Percentiles rank a stretch among this genome's conserved stretches.
Evolutionary conservation across 2,797 vertebrate species (phyloP).

Genomic region (Rhynchonycteris naso): DNA sequence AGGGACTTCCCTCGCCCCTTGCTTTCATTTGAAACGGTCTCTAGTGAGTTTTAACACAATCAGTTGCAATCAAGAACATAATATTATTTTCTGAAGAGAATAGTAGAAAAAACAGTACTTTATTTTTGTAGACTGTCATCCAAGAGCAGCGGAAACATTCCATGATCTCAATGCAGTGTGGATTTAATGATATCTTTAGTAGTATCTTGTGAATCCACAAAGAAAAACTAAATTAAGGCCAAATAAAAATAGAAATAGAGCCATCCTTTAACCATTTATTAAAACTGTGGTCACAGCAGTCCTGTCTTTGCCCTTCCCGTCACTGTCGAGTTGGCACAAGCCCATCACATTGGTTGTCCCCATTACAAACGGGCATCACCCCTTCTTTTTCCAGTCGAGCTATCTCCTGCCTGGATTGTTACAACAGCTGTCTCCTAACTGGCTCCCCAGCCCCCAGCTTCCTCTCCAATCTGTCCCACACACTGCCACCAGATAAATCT

Average conservation of each 20-base stretch:
- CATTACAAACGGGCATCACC: constrained; percentile 44
- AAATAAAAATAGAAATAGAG: constrained; percentile 35
- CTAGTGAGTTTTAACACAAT: constrained; percentile 49
- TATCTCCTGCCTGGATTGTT: constrained; percentile 51
- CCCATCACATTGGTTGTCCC: neutral
- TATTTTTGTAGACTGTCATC: constrained; percentile 54
- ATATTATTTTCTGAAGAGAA: constrained; percentile 55
- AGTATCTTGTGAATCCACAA: constrained; percentile 35
- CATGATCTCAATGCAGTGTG: constrained; percentile 21
- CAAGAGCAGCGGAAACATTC: constrained; percentile 53
- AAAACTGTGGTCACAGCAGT: neutral
- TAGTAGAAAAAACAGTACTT: constrained; percentile 35
- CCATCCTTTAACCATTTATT: neutral
- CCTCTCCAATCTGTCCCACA: constrained; percentile 45
- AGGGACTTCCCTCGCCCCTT: neutral
- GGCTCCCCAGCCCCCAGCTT: constrained; percentile 26
- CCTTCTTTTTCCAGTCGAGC: constrained; percentile 35
- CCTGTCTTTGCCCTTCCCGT: neutral
- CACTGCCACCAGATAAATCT: constrained; percentile 16
- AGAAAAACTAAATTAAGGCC: constrained; percentile 51
- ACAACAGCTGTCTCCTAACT: constrained; percentile 64
- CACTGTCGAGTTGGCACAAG: neutral
- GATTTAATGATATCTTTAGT: constrained; percentile 41
- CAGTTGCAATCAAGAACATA: constrained; percentile 65
- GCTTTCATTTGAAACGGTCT: constrained; percentile 34